A percentile compares a stretch with the other conserved stretches of the same genome.
Conservation (phyloP, 2,797 vertebrate species). For the Pempheris klunzingeri region DNA sequence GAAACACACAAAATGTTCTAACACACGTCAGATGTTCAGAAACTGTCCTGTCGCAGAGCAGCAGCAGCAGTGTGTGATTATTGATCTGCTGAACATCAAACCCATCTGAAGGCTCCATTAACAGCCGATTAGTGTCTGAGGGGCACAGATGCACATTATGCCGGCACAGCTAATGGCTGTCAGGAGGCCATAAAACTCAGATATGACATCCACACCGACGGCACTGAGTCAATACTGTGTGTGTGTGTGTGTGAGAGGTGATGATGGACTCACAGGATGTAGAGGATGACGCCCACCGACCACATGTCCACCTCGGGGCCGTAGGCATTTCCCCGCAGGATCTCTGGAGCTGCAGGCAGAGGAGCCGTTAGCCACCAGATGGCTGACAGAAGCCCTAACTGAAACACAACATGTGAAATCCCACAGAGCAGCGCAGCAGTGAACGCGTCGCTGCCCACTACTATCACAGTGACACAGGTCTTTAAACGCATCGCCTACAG, state of each 20-base stretch:
- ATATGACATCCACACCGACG: constrained; percentile 7
- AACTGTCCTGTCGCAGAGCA: neutral
- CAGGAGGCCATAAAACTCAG: neutral
- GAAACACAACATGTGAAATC: constrained; percentile 31
- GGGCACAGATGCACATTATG: no score
- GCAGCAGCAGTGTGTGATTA: neutral
- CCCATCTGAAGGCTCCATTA: constrained; percentile 9
- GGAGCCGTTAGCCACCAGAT: constrained; percentile 57
- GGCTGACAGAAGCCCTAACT: constrained; percentile 31
- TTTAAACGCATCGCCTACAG: neutral
- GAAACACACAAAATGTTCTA: no score
- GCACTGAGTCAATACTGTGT: constrained; percentile 13
- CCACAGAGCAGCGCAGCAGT: constrained; percentile 50
- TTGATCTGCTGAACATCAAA: neutral
- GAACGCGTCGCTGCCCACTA: constrained; percentile 44
- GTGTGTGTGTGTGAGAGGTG: constrained; percentile 1
- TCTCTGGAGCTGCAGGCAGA: constrained; percentile 85
- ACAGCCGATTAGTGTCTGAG: neutral
- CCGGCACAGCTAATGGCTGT: neutral
- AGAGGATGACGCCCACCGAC: constrained; percentile 93
- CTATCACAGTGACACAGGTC: constrained; percentile 28
- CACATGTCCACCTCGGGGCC: constrained; percentile 94
- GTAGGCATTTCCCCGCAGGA: constrained; percentile 88
- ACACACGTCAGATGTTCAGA: no score
- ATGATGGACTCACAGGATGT: constrained; percentile 90